Conservation (phyloP, 1,140 invertebrate genomes). For the Carposina sasakii region DNA sequence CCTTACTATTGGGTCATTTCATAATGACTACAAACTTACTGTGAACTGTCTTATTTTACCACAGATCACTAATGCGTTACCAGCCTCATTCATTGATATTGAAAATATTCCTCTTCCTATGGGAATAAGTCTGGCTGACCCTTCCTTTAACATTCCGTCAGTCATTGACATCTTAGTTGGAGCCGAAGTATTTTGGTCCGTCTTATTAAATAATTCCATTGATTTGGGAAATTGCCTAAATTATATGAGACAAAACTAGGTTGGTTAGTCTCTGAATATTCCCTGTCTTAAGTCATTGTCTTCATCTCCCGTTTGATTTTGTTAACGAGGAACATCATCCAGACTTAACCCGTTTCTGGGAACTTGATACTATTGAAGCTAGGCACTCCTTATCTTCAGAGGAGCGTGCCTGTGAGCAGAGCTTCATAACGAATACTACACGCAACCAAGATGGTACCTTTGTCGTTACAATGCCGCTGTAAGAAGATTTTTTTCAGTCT, state of each 20-base stretch:
- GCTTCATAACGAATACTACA: constrained; percentile 14
- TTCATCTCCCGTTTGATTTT: constrained; percentile 7
- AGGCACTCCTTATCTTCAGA: constrained; percentile 16
- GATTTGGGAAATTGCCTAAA: constrained; percentile 28
- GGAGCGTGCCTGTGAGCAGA: constrained; percentile 18
- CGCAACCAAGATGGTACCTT: constrained; percentile 15
- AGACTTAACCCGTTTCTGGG: constrained; percentile 21
- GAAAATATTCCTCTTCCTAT: constrained; percentile 4
- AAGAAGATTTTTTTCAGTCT: not conserved
- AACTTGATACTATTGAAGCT: constrained; percentile 16
- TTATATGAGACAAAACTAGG: constrained; percentile 26
- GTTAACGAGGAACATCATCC: not conserved
- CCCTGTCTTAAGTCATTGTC: not conserved
- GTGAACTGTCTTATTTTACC: constrained; percentile 7
- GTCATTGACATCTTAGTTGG: constrained; percentile 9
- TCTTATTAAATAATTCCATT: constrained; percentile 22
- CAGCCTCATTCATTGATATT: not conserved
- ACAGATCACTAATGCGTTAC: constrained; percentile 1
- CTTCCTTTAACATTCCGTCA: constrained; percentile 8
- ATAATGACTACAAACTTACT: constrained; percentile 1
- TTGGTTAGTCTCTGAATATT: constrained; percentile 23
- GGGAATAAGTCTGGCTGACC: constrained; percentile 7
- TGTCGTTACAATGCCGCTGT: constrained; percentile 13
- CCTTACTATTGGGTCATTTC: constrained; percentile 1
- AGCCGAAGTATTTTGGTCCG: constrained; percentile 2